These are phyloP conservation scores for Stomorhina lunata DNA, from an alignment of 2,888 invertebrate species.

Conservation along the genomic window DNA sequence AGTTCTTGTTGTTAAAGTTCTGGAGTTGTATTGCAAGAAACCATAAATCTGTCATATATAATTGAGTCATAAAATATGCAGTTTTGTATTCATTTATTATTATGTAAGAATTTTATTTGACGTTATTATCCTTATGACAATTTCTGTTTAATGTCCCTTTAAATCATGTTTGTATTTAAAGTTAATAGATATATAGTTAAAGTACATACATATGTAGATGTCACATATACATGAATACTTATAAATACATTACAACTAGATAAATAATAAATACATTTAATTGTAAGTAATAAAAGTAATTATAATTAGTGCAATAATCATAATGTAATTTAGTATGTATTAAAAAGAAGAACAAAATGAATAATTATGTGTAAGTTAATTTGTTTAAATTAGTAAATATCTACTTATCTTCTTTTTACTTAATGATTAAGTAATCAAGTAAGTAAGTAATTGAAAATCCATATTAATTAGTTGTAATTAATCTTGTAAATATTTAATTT, in stretches of 20 bases:
- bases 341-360: no score
- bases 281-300: slow-evolving; percentile 42
- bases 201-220: not conserved
- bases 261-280: not conserved
- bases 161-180: not conserved
- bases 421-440: not conserved
- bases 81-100: slow-evolving; percentile 4
- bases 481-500: slow-evolving; percentile 48
- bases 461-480: slow-evolving; percentile 55
- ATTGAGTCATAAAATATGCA: slow-evolving; percentile 24
- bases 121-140: not conserved
- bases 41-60: not conserved
- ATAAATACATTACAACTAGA: not conserved
- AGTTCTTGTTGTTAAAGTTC: not conserved
- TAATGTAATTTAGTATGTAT: slow-evolving; percentile 30
- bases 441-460: slow-evolving; percentile 30
- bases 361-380: slow-evolving; percentile 7
- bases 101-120: slow-evolving; percentile 1
- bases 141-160: not conserved
- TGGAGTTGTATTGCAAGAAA: not conserved
- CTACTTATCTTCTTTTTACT: slow-evolving; percentile 10
- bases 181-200: not conserved
- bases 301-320: slow-evolving; percentile 51
- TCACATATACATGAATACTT: not conserved
- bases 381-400: no score